Percentiles rank a stretch among this genome's conserved stretches.
Evolutionary conservation across 2,113 vertebrate genomes (phyloP).

Genomic region (Mormyrus lacerda): DNA sequence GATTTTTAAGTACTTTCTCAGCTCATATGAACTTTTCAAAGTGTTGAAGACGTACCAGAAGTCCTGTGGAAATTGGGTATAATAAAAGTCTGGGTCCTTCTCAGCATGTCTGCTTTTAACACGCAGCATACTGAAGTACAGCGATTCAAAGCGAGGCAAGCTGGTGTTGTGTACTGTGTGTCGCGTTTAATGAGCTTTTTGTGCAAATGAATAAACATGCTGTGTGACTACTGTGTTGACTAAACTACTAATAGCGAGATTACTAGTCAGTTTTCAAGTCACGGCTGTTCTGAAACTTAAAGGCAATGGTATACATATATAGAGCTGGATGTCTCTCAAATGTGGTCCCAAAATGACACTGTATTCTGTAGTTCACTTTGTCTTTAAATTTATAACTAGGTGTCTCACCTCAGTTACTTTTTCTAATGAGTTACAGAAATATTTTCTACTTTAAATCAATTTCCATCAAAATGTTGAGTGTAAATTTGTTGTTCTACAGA

Average conservation of each 20-base stretch:
- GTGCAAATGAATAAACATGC: neutral
- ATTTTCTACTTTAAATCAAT: neutral
- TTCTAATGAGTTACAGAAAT: neutral
- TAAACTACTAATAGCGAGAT: neutral
- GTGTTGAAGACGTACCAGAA: constrained; percentile 7
- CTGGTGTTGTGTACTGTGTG: neutral
- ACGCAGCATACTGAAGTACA: neutral
- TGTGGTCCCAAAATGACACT: neutral
- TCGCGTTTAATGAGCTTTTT: neutral
- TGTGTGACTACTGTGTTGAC: neutral
- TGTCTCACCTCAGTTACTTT: neutral
- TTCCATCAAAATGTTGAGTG: neutral
- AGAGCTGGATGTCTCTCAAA: constrained; percentile 16
- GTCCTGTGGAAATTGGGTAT: neutral
- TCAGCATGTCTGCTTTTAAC: neutral
- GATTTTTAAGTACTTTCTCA: constrained; percentile 27
- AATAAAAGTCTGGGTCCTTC: neutral
- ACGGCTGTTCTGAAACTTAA: neutral
- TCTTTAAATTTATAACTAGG: neutral
- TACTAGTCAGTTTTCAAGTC: neutral
- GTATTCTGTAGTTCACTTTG: neutral
- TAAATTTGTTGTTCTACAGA: neutral
- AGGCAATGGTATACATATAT: neutral
- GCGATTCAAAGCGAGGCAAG: neutral
- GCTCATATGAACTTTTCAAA: constrained; percentile 29